Evolutionary conservation across 2,797 vertebrate genomes (phyloP).

Genomic region (Artibeus lituratus): DNA sequence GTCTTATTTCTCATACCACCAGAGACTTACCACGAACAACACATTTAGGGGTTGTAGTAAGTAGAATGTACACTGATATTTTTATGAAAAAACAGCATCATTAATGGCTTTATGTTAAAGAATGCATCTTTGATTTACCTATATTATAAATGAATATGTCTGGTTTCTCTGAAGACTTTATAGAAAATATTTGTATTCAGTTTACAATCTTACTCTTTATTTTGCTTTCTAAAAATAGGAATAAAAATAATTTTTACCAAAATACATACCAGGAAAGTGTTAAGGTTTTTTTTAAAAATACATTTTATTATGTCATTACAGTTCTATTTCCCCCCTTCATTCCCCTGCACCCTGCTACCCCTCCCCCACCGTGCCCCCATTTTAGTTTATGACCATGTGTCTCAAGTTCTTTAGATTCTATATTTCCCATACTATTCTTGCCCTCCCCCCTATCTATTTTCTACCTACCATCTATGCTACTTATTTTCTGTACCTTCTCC

Average conservation of each 20-base stretch:
- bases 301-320: too few relatives aligned
- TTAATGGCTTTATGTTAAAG: slow-evolving; percentile 8
- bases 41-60: slow-evolving; percentile 67
- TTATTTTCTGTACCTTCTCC: too few relatives aligned
- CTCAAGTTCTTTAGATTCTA: too few relatives aligned
- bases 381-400: too few relatives aligned
- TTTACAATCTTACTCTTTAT: background rate
- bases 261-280: background rate
- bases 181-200: background rate
- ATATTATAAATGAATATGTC: slow-evolving; percentile 36
- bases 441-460: too few relatives aligned
- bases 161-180: background rate
- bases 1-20: slow-evolving; percentile 45
- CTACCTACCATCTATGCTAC: too few relatives aligned
- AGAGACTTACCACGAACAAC: slow-evolving; percentile 54
- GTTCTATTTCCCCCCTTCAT: too few relatives aligned
- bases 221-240: background rate
- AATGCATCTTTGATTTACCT: slow-evolving; percentile 2
- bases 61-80: slow-evolving; percentile 58
- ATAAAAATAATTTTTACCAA: background rate
- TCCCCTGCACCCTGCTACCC: too few relatives aligned
- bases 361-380: too few relatives aligned
- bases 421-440: too few relatives aligned
- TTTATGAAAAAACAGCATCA: slow-evolving; percentile 19
- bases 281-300: background rate